Base-by-base conservation (phyloP, 2,888 invertebrate genomes). In the Troglohyphantes excavatus region DNA sequence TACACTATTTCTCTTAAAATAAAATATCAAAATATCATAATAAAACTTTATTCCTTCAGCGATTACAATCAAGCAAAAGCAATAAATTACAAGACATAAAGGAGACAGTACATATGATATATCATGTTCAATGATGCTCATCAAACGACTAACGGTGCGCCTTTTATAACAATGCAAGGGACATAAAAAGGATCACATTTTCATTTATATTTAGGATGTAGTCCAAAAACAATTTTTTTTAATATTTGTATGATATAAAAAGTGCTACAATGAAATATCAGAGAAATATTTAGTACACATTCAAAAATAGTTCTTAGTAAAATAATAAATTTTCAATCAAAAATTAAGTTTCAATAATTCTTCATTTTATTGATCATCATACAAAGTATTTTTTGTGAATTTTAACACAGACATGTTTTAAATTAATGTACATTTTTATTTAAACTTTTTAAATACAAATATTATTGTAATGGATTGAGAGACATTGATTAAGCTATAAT, bases 81-180 rank as follows among this genome's bases (percentile, higher is more conserved):
- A 83, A 83, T 83, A 72, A 83, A 72, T 83, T 72, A 83, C 61
- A 39, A 26, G 59, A 72, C 82, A 81, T 13, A 67, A 67, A 79
- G 1, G 21, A 67, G 23, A 33, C 63, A 39, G 76, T 39, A 17
- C 29, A 67, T 2, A 70, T 70, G 19, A 43, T 33, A 33, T 43
- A 70, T 33, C 39, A 19, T 43, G 53, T 53, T 70, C 23, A 39
- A 39, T 70, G 21, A 23, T 17, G n/a, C 13, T 5, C 17, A 23
- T 17, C 2, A 21, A 70, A 70, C 70, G 39, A 43, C 19, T 13
- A 5, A 27, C 13, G 17, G 33, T 43, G 70, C 39, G 21, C 26
- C 29, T 9, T 39, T 43, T 43, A 19, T 39, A 70, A 70, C 70
- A 43, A 70, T 68, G 1, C 13, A 39, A 11, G 13, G n/a, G 53